Conservation (phyloP, 2,797 vertebrate genomes). For the Centropyge bicolor region DNA sequence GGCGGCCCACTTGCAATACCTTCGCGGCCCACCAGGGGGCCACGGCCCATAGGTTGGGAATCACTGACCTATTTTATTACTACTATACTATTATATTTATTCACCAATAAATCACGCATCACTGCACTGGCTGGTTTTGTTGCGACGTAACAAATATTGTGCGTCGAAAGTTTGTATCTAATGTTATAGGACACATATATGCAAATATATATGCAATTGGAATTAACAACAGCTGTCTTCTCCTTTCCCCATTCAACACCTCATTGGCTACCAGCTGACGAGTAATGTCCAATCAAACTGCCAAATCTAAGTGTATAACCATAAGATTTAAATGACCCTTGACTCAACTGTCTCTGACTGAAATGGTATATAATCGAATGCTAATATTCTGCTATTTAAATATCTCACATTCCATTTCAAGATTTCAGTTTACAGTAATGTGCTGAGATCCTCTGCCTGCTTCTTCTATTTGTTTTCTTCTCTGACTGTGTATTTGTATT, state of each 20-base stretch:
- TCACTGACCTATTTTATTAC: too few relatives aligned
- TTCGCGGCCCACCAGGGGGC: too few relatives aligned
- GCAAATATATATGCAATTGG: neutral
- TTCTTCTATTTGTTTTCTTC: neutral
- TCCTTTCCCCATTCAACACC: neutral
- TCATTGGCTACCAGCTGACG: neutral
- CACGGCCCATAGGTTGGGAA: too few relatives aligned
- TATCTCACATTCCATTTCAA: neutral
- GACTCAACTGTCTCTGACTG: neutral
- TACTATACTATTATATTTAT: too few relatives aligned
- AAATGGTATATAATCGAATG: neutral
- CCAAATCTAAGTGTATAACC: neutral
- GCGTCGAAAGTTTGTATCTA: neutral
- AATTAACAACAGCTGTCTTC: neutral
- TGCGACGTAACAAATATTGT: neutral
- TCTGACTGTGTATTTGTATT: neutral
- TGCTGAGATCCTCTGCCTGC: neutral
- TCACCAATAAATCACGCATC: neutral
- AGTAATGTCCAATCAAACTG: neutral
- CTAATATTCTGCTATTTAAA: neutral
- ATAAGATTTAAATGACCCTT: neutral
- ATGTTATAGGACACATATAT: neutral
- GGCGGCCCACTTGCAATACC: too few relatives aligned
- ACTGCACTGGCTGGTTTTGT: neutral
- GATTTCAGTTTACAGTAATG: neutral